Conservation (phyloP, 2,113 vertebrate genomes). For the Proterorhinus semilunaris region DNA sequence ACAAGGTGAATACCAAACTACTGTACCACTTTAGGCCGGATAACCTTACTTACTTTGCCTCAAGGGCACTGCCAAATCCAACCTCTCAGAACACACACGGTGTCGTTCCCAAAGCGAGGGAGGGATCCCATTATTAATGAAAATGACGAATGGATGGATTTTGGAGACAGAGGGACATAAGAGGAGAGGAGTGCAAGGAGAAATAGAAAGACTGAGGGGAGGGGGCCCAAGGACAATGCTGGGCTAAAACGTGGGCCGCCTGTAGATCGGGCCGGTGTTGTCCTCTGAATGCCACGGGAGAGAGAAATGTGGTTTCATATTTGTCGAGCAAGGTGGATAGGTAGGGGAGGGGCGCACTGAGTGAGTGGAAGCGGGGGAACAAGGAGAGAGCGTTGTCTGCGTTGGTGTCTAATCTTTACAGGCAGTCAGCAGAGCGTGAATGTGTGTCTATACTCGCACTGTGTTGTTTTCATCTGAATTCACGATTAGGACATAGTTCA, state of each 20-base stretch:
- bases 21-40: conserved; percentile 49
- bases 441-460: conserved; percentile 23
- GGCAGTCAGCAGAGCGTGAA: conserved; percentile 55
- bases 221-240: conserved; percentile 58
- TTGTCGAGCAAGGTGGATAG: conserved; percentile 35
- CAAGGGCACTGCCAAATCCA: conserved; percentile 64
- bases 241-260: conserved; percentile 72
- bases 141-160: conserved; percentile 69
- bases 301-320: conserved; percentile 47
- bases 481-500: conserved; percentile 19
- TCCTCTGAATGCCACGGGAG: conserved; percentile 58
- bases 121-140: conserved; percentile 65
- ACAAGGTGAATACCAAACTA: conserved; percentile 50
- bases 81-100: conserved; percentile 63
- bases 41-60: conserved; percentile 68
- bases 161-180: conserved; percentile 51
- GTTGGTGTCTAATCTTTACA: conserved; percentile 48
- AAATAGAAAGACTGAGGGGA: conserved; percentile 12
- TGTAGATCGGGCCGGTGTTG: conserved; percentile 72
- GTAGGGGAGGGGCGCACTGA: conserved; percentile 22
- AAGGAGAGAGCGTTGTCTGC: conserved; percentile 42
- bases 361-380: conserved; percentile 29
- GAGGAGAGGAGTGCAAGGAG: conserved; percentile 43
- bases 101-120: conserved; percentile 49
- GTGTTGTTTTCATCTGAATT: conserved; percentile 15